Evolutionary conservation across 2,113 vertebrate genomes (phyloP).

Genomic region (Pollimyrus isidori): DNA sequence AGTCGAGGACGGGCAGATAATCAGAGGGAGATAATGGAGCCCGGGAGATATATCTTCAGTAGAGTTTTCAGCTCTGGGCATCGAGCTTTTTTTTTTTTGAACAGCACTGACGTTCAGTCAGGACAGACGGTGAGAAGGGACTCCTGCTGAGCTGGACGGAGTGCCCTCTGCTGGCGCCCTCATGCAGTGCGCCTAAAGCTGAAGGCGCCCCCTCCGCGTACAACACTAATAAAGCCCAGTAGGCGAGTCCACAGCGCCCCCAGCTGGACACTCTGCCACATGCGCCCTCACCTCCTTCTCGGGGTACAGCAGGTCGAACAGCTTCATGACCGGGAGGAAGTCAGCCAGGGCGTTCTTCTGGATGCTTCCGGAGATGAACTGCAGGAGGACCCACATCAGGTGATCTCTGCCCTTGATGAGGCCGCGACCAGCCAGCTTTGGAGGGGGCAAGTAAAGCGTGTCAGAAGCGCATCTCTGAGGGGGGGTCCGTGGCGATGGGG

Average conservation of each 20-base stretch:
- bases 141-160: neutral
- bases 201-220: neutral
- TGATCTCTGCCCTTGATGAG: conserved; percentile 98
- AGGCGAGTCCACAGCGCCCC: neutral
- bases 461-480: neutral
- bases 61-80: neutral
- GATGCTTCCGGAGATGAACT: conserved; percentile 98
- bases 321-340: conserved; percentile 98
- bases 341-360: conserved; percentile 95
- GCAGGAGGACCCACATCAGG: conserved; percentile 97
- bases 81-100: neutral
- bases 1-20: conserved; percentile 4
- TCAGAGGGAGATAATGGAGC: neutral
- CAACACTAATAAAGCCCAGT: neutral
- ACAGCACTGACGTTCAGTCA: neutral
- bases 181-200: neutral
- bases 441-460: conserved; percentile 8
- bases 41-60: neutral
- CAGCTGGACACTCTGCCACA: neutral
- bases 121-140: neutral
- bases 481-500: neutral
- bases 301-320: conserved; percentile 94
- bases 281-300: conserved; percentile 84
- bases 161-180: neutral
- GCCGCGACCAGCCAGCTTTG: conserved; percentile 88